phyloP scores from a whole-genome alignment of 2,113 vertebrate species.

The Tachysurus vachellii region DNA sequence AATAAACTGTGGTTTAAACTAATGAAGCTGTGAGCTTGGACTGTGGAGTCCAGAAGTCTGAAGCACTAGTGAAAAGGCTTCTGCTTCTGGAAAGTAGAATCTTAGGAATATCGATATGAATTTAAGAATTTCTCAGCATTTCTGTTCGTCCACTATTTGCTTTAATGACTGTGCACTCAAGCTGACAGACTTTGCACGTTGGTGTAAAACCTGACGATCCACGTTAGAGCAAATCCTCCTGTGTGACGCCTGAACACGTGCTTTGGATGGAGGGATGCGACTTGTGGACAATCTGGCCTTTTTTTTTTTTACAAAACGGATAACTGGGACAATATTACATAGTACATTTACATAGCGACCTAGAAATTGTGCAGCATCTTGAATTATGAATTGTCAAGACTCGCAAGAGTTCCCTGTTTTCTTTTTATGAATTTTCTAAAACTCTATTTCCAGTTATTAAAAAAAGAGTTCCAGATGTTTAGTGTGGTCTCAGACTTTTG shows the following conservation, averaged over 20 bases:
- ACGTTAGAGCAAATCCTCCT: not conserved
- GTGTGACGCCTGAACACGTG: not conserved
- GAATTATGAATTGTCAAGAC: not conserved
- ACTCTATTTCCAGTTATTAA: not conserved
- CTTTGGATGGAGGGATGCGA: not conserved
- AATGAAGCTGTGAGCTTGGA: not conserved
- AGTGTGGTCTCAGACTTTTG: not conserved
- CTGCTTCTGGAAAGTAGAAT: not conserved
- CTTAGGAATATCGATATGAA: not conserved
- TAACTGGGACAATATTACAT: no score
- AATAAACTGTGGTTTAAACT: not conserved
- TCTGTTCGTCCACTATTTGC: not conserved
- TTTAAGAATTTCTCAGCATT: not conserved
- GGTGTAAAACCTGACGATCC: not conserved
- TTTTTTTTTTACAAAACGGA: no score
- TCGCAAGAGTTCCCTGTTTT: not conserved
- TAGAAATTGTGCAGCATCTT: not conserved
- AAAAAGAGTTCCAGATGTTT: no score
- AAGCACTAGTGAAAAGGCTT: not conserved
- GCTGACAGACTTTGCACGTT: not conserved
- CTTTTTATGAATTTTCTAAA: no score
- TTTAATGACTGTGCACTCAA: no score
- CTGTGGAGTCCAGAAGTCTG: not conserved
- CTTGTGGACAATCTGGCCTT: not conserved
- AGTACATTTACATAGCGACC: not conserved